phyloP scores from a whole-genome alignment of 2,113 vertebrate species.

The Rhegmatorhina hoffmannsi region DNA sequence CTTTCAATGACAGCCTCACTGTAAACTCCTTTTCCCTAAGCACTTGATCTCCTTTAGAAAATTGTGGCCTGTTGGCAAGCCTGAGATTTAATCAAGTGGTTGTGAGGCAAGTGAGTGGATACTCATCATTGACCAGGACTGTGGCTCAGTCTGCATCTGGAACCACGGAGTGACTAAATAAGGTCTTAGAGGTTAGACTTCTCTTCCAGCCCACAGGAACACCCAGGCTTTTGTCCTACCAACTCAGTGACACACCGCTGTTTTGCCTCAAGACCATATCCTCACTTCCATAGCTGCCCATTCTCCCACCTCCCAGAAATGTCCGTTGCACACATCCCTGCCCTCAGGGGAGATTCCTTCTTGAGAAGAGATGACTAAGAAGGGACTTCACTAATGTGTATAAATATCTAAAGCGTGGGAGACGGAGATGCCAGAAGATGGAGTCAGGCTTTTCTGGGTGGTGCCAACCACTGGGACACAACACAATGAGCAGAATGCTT shows the following conservation, averaged over 20 bases:
- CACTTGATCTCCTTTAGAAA: background rate
- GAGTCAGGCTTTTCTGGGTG: background rate
- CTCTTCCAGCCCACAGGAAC: background rate
- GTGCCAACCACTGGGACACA: background rate
- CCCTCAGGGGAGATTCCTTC: background rate
- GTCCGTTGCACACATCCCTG: background rate
- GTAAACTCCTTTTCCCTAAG: background rate
- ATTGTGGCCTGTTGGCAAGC: background rate
- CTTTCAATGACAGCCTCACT: background rate
- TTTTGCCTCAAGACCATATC: rapidly evolving
- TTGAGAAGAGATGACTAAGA: background rate
- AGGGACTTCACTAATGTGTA: background rate
- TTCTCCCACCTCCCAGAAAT: background rate
- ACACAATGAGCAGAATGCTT: rapidly evolving
- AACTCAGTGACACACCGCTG: too few species aligned
- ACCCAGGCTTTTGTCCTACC: background rate
- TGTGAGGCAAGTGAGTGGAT: background rate
- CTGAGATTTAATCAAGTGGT: background rate
- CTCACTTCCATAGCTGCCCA: rapidly evolving
- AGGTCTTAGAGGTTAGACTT: too few species aligned
- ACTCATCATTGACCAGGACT: too few species aligned
- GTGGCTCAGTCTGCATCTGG: background rate
- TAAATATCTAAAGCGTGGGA: too few species aligned
- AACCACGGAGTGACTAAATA: background rate
- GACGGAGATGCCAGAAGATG: background rate